Evolutionary conservation across 2,113 vertebrate genomes (phyloP).

Genomic region (Sebastes fasciatus): DNA sequence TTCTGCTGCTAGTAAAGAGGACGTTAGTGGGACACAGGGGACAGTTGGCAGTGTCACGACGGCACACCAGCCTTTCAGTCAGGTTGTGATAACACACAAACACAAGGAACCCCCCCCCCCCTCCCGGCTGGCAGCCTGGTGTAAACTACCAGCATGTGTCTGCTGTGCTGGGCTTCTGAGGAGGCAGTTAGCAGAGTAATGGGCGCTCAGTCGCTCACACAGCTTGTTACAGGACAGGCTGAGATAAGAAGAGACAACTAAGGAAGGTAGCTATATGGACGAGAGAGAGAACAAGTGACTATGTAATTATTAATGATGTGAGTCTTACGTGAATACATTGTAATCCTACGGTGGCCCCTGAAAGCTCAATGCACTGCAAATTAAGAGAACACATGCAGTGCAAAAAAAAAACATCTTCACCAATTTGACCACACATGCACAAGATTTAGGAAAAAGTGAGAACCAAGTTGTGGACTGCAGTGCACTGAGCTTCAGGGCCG

Average conservation of each 20-base stretch:
- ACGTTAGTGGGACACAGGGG: slow-evolving; percentile 47
- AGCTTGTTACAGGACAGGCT: slow-evolving; percentile 54
- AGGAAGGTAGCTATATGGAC: slow-evolving; percentile 2
- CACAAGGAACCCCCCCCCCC: background rate
- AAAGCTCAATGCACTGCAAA: background rate
- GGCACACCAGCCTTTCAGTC: slow-evolving; percentile 26
- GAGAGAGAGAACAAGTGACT: slow-evolving; percentile 6
- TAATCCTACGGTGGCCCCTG: too few relatives aligned
- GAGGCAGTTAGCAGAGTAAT: slow-evolving; percentile 63
- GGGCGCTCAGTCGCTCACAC: slow-evolving; percentile 35
- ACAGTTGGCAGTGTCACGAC: slow-evolving; percentile 39
- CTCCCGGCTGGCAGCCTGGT: slow-evolving; percentile 18
- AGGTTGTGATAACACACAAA: slow-evolving; percentile 25
- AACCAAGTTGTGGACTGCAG: background rate
- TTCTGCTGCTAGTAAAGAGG: slow-evolving; percentile 48
- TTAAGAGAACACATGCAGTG: background rate
- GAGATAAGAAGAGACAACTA: slow-evolving; percentile 49
- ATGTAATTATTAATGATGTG: slow-evolving; percentile 8
- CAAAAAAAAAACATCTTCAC: too few relatives aligned
- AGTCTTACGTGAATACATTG: background rate
- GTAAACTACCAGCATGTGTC: slow-evolving; percentile 48
- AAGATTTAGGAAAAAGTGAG: background rate
- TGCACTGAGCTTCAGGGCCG: background rate
- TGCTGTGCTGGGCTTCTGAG: slow-evolving; percentile 40
- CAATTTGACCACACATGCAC: too few relatives aligned